Base-by-base conservation (phyloP, 1,140 invertebrate genomes). In the Pygmarrhopalites habei region DNA sequence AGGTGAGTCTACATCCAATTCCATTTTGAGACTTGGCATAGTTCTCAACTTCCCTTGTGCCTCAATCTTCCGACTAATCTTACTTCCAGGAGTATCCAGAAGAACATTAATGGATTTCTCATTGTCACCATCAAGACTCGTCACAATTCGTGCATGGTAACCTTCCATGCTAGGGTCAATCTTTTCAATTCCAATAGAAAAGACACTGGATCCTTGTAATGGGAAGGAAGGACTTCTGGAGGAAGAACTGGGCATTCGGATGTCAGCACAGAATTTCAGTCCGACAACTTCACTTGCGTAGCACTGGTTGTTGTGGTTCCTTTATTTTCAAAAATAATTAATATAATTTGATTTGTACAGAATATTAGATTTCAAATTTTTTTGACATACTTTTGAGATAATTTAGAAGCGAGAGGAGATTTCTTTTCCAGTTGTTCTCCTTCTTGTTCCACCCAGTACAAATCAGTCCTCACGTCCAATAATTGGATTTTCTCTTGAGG, bases 401-500 rank as follows among this genome's bases (percentile, higher is more conserved):
- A 28, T 30, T 63, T 63, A 2, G 17, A 29, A 25, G 14, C 46
- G 47, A 69, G 10, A 19, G 61, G 60, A 26, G 65, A 67, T 32
- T 72, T 65, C 52, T 62, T 69, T 82, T 83, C 59, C 17, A 65
- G 23, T 2, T 46, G n/a, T 12, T 67, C 62, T 26, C 15, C 19
- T 5, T 41, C 5, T 51, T 59, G 57, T 44, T 68, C 66, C 17
- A 66, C 52, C 66, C 67, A 71, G n/a, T 60, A 66, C 12, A 71
- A 21, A 15, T 68, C 63, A 23, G 46, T 64, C 7, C 60, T 51
- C 12, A 69, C 12, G 61, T 76, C 82, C 3, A 95, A 73, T 1
- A 94, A 74, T 74, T 93, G 86, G 64, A 91, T 84, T 69, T 88
- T 89, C 43, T 88, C 82, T 43, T 88, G 79, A 0, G 90, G 90